Percentiles rank a stretch among this genome's conserved stretches.
These are phyloP conservation scores for Eulithis prunata DNA, from an alignment of 2,888 invertebrate genomes.

Conservation along the genomic window DNA sequence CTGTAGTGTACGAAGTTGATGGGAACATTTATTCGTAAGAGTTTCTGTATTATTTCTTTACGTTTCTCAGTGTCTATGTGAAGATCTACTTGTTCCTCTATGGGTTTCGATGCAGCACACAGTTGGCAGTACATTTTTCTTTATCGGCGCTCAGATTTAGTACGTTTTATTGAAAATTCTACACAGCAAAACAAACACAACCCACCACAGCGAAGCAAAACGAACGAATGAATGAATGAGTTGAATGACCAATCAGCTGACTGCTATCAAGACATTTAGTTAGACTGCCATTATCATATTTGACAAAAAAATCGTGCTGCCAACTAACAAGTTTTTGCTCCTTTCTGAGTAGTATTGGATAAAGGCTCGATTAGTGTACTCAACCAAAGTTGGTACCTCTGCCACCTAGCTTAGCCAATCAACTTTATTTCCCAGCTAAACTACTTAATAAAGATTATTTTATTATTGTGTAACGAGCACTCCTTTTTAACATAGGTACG, in stretches of 20 bases:
- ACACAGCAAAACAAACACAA: neutral
- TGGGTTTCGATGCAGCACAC: slow-evolving; percentile 10
- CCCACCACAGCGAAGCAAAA: neutral
- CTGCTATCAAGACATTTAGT: too few species aligned
- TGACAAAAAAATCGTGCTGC: too few species aligned
- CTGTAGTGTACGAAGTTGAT: slow-evolving; percentile 2
- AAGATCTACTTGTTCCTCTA: slow-evolving; percentile 11
- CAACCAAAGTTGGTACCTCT: neutral
- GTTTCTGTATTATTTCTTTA: slow-evolving; percentile 14
- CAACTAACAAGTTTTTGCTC: too few species aligned
- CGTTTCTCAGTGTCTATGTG: neutral
- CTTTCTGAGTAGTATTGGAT: too few species aligned
- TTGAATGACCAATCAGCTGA: too few species aligned
- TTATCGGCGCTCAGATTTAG: neutral
- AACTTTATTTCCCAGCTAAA: too few species aligned
- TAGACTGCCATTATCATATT: too few species aligned
- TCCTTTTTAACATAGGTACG: too few species aligned
- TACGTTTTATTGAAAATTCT: neutral
- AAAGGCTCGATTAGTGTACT: neutral
- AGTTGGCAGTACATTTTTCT: slow-evolving; percentile 15
- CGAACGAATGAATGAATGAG: neutral
- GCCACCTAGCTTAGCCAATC: too few species aligned
- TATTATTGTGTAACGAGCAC: too few species aligned
- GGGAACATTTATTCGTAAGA: slow-evolving; percentile 14
- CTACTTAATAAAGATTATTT: too few species aligned